Evolutionary conservation across 92 coral and sea anemone genomes (phyloP), one percentile per base, ranked within the genome.

Genomic region (Virgularia gustaviana): DNA sequence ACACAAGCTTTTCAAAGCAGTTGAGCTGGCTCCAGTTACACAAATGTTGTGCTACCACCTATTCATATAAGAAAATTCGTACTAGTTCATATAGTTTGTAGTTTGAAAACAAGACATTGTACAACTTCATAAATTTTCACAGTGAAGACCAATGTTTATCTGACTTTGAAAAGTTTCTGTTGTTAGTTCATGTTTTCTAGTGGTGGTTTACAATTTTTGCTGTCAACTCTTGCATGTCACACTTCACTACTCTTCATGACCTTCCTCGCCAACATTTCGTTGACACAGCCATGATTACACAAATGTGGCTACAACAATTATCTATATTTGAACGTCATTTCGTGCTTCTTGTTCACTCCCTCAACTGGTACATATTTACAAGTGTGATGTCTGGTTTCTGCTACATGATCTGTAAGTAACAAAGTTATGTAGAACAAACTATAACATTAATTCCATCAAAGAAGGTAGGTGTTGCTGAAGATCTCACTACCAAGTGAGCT

Each of bases 381-480:
- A n/a, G 75, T 64, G 73, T 68, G 75, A 68, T 68, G 75, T 68
- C 75, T 68, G 75, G 75, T 52, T 52, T 47, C 22, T 22, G 58
- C 29, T 22, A 33, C 58, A 52, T 22, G 58, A n/a, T 33, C 29
- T 52, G 30, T 12, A 52, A 12, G 30, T 52, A 22, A 12, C 30
- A n/a, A n/a, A n/a, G n/a, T n/a, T n/a, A n/a, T n/a, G n/a, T n/a
- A n/a, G n/a, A n/a, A n/a, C n/a, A n/a, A n/a, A n/a, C n/a, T n/a
- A n/a, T n/a, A n/a, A n/a, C n/a, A n/a, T n/a, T n/a, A n/a, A n/a
- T n/a, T n/a, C n/a, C n/a, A n/a, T n/a, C n/a, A n/a, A n/a, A n/a
- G n/a, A n/a, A n/a, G n/a, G n/a, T n/a, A n/a, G n/a, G n/a, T n/a
- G n/a, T n/a, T n/a, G n/a, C n/a, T n/a, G n/a, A n/a, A n/a, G n/a